Conservation (phyloP, 1,140 invertebrate species). For the Parasteatoda tepidariorum region DNA sequence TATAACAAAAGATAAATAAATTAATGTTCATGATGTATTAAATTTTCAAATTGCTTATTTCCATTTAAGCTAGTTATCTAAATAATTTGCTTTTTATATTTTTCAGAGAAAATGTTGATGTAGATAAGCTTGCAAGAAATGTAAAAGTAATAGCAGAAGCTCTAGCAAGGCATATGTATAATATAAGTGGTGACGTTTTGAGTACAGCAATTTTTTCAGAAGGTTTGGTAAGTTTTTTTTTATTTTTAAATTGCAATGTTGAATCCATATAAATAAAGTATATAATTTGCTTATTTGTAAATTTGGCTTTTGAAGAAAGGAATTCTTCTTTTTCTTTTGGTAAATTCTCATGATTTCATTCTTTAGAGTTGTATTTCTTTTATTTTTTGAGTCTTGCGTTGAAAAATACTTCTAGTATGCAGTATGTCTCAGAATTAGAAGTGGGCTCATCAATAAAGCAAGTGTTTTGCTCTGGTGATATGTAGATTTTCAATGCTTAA, state of each 20-base stretch:
- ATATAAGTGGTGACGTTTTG: conserved; percentile 66
- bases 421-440: too few species aligned
- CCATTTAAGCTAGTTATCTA: too few species aligned
- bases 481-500: too few species aligned
- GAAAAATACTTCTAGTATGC: too few species aligned
- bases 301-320: too few species aligned
- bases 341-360: not conserved
- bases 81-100: not conserved
- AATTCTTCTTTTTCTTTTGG: not conserved
- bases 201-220: conserved; percentile 74
- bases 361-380: not conserved
- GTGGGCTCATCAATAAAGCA: too few species aligned
- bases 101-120: conserved; percentile 72
- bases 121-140: conserved; percentile 76
- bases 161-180: conserved; percentile 87
- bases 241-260: not conserved
- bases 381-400: too few species aligned
- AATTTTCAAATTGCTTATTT: too few species aligned
- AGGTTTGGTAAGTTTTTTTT: conserved; percentile 74
- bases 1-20: too few species aligned
- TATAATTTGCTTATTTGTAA: too few species aligned
- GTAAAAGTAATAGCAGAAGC: conserved; percentile 84
- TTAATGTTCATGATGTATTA: too few species aligned
- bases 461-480: too few species aligned
- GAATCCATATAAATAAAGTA: not conserved